Evolutionary conservation across 2,113 vertebrate species (phyloP).

Genomic region (Cervus canadensis): DNA sequence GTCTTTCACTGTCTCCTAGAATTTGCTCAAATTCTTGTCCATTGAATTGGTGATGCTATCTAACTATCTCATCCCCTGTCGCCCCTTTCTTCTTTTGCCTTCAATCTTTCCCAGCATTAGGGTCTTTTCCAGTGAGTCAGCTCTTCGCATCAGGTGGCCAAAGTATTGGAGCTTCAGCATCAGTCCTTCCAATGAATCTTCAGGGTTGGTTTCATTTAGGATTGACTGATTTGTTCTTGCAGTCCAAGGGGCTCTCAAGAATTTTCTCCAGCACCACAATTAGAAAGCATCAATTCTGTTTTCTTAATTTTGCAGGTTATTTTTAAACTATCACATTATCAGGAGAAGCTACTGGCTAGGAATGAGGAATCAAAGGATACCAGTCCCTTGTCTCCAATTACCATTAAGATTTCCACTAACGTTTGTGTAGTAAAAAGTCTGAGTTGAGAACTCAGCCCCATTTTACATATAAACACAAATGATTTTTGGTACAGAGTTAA

Average conservation of each 20-base stretch:
- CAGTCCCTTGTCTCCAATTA: neutral
- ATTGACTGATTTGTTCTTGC: neutral
- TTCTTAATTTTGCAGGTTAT: neutral
- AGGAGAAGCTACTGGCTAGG: neutral
- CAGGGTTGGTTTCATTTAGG: accelerated
- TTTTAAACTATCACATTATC: neutral
- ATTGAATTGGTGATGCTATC: neutral
- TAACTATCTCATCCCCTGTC: neutral
- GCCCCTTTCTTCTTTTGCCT: neutral
- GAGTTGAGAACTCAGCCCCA: neutral
- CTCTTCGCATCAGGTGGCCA: neutral
- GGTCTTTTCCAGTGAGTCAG: neutral
- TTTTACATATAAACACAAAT: neutral
- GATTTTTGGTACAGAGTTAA: neutral
- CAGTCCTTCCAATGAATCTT: neutral
- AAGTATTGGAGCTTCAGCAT: neutral
- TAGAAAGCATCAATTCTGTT: neutral
- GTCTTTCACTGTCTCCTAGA: neutral
- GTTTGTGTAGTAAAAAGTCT: neutral
- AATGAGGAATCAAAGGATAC: neutral
- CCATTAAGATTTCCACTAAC: neutral
- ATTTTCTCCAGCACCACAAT: neutral
- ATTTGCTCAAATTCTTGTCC: neutral
- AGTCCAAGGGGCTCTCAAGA: neutral
- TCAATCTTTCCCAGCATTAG: neutral